Evolutionary conservation across 2,888 invertebrate species (phyloP).

Genomic region (Tigriopus californicus): DNA sequence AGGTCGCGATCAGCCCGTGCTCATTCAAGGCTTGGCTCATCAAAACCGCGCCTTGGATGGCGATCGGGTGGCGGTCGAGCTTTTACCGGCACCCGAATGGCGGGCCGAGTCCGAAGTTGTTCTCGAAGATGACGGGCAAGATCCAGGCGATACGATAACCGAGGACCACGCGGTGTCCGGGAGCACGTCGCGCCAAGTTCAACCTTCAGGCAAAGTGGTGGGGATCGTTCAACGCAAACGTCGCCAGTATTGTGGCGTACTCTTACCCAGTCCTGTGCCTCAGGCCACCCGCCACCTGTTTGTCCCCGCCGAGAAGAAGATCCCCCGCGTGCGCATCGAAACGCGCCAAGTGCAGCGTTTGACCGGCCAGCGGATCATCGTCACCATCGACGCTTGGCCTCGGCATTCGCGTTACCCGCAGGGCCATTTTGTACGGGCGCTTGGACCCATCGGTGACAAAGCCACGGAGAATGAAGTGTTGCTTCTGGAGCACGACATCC

Average conservation of each 20-base stretch:
- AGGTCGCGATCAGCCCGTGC: constrained; percentile 45
- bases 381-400: constrained; percentile 93
- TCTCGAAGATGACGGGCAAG: constrained; percentile 27
- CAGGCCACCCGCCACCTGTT: constrained; percentile 54
- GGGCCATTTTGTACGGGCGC: constrained; percentile 83
- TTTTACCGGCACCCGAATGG: constrained; percentile 78
- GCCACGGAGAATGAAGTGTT: constrained; percentile 89
- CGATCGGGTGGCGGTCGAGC: constrained; percentile 73
- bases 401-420: constrained; percentile 44
- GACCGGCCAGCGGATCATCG: constrained; percentile 68
- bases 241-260: constrained; percentile 92
- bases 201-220: constrained; percentile 39
- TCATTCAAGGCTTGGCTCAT: constrained; percentile 40
- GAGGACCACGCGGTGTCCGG: constrained; percentile 21
- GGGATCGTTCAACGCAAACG: constrained; percentile 89
- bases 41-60: constrained; percentile 88
- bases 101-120: constrained; percentile 54
- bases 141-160: constrained; percentile 18
- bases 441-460: constrained; percentile 82
- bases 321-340: constrained; percentile 80
- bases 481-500: constrained; percentile 86
- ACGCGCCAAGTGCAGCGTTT: constrained; percentile 49
- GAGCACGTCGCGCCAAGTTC: constrained; percentile 18
- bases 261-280: constrained; percentile 51
- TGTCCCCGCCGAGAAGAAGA: constrained; percentile 71